Base-by-base conservation (phyloP, 2,888 invertebrate genomes). In the Mimumesa dahlbomi region DNA sequence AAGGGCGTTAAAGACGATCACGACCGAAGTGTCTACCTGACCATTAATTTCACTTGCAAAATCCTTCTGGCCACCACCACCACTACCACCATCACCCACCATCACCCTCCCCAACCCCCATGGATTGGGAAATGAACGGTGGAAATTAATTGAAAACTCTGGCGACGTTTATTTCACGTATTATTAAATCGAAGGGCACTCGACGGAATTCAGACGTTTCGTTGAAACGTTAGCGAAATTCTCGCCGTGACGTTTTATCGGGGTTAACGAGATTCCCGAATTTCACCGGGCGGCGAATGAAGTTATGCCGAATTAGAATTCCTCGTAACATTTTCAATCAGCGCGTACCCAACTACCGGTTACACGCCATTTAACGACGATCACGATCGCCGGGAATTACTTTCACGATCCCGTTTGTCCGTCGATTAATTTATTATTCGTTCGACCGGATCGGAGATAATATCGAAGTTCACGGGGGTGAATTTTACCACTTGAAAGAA, bases 1-100 rank as follows among this genome's bases (percentile, higher is more conserved):
- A 54, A 53, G 53, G 52, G 59, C 61, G 66, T 53, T 74, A 67
- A 77, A 65, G 59, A 62, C 59, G 48, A 45, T 42, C 56, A 50
- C 38, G 45, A 13, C 11, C 45, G 25, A 29, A 48, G 36, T 38
- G 34, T 14, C 29, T 11, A 18, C 13, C 21, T 61, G 59, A 59
- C 45, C 40, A 61, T 68, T 45, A 38, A 13, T 13, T 38, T 45
- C 31, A 7, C 6, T 7, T 6, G 1, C 9, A 5, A 31, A 53
- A 31, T 66, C n/a, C n/a, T 42, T 16, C 40, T 0, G 40, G 18
- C 3, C 14, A 40, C 7, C 3, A 14, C 4, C 0, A 11, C 29
- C 11, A 0, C 2, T 34, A 6, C 16, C 9, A 4, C 6, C 7
- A 5, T n/a, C n/a, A n/a, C n/a, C n/a, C n/a, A n/a, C n/a, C n/a